Percentiles rank a stretch among this genome's conserved stretches.
Evolutionary conservation across 23 tunicate species (phyloP).

Genomic region (Ciona savignyi): DNA sequence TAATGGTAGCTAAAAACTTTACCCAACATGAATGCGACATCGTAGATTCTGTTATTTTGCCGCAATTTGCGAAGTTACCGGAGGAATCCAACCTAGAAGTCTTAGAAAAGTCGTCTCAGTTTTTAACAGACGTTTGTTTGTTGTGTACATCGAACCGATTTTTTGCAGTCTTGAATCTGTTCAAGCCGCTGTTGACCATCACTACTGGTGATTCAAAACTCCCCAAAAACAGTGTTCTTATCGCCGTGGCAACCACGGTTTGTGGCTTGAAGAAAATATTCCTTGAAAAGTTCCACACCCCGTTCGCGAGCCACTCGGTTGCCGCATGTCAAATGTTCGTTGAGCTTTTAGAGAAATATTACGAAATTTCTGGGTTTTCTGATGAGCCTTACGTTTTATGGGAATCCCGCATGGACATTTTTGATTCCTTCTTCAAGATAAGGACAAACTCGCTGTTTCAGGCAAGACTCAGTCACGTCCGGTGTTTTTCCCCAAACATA

Average conservation of each 20-base stretch:
- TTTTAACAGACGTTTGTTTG: background rate
- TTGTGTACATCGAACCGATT: background rate
- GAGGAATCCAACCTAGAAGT: background rate
- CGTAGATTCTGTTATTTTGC: background rate
- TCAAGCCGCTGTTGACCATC: background rate
- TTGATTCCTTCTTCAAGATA: constrained; percentile 16
- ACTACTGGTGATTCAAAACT: background rate
- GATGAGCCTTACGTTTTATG: constrained; percentile 22
- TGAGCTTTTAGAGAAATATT: constrained; percentile 23
- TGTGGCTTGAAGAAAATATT: constrained; percentile 22
- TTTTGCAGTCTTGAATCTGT: background rate
- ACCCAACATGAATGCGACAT: background rate
- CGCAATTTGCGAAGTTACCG: background rate
- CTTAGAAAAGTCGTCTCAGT: background rate
- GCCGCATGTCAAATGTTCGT: constrained; percentile 20
- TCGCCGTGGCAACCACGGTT: background rate
- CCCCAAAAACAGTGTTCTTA: background rate
- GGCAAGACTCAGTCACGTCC: constrained; percentile 2
- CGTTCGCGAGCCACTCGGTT: background rate
- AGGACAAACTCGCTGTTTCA: constrained; percentile 16
- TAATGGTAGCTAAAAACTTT: background rate
- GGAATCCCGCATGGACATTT: constrained; percentile 12
- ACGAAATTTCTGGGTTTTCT: constrained; percentile 1
- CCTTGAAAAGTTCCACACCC: constrained; percentile 17
- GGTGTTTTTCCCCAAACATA: background rate